Conservation (phyloP, 2,797 vertebrate genomes). For the Hybognathus amarus region DNA sequence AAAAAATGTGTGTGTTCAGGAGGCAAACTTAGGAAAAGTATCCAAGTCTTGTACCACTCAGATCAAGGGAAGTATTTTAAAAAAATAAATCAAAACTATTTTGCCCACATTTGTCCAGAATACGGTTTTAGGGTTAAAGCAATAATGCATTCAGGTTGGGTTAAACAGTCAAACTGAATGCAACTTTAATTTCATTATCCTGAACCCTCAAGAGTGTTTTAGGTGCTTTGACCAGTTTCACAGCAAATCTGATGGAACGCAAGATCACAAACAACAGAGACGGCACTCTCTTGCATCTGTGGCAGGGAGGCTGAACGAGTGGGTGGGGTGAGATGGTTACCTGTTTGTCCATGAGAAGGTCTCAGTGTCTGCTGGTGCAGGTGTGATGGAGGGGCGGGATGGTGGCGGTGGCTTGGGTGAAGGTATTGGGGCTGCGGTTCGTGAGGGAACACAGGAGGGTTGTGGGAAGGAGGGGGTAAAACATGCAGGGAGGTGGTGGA, state of each 20-base stretch:
- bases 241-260: neutral
- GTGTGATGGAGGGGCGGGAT: conserved; percentile 74
- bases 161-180: neutral
- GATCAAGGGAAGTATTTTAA: no score
- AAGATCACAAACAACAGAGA: conserved; percentile 5
- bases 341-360: conserved; percentile 68
- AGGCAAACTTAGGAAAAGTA: no score
- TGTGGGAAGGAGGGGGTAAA: conserved; percentile 80
- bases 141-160: neutral
- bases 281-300: neutral
- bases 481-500: conserved; percentile 82
- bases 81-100: no score
- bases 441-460: conserved; percentile 83
- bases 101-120: no score
- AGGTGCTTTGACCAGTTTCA: neutral
- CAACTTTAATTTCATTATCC: conserved; percentile 6
- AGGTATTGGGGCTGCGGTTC: conserved; percentile 68
- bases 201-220: neutral
- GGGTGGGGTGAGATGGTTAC: conserved; percentile 64
- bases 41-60: no score
- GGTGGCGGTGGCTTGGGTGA: conserved; percentile 43
- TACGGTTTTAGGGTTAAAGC: neutral
- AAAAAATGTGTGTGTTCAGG: no score
- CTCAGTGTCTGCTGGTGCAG: conserved; percentile 56
- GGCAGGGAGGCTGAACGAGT: conserved; percentile 4